Base-by-base conservation (phyloP, 2,797 vertebrate species). In the Artibeus jamaicensis region DNA sequence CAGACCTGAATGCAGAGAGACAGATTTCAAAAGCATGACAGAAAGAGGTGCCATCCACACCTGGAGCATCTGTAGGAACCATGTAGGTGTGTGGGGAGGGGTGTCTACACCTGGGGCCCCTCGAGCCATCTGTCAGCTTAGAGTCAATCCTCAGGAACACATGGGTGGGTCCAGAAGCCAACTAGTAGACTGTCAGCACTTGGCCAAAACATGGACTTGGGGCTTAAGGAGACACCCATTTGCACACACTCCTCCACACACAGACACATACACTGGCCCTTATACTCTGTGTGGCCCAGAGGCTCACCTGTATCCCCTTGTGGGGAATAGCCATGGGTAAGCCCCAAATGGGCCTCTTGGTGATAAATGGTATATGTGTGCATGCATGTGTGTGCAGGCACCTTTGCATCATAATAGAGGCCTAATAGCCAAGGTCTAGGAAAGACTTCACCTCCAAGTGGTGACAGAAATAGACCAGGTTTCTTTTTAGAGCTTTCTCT, bases 391-490 rank as follows among this genome's bases (percentile, higher is more conserved):
- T 12, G 3, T 5, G 9, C 22, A 34, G 3, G 5, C n/a, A 73
- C 67, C 37, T 76, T 81, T 70, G 79, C 32, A 71, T 4, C 39
- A 44, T 26, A 55, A 22, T 22, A 18, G 55, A 74, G n/a, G 50
- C 83, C 84, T 48, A 39, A 34, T 12, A 48, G 67, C 82, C 93
- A 26, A 50, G 95, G 94, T 86, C 94, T 78, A 87, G 92, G 92
- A 77, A 95, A 44, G 53, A 79, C 83, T 94, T 90, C 18, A 71
- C 83, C 46, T 95, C 71, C 24, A 86, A 24, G 65, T 67, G 42
- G 46, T 53, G 91, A 92, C 88, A 82, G 90, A 97, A 89, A 84
- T 68, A 96, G 96, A 53, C 53, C 2, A 10, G 8, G 9, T 85
- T 92, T 85, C 62, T 90, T 78, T 59, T n/a, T 76, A 46, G 42